Evolutionary conservation across 2,113 vertebrate species (phyloP), one percentile per base, ranked within the genome.

Genomic region (Antidorcas marsupialis): DNA sequence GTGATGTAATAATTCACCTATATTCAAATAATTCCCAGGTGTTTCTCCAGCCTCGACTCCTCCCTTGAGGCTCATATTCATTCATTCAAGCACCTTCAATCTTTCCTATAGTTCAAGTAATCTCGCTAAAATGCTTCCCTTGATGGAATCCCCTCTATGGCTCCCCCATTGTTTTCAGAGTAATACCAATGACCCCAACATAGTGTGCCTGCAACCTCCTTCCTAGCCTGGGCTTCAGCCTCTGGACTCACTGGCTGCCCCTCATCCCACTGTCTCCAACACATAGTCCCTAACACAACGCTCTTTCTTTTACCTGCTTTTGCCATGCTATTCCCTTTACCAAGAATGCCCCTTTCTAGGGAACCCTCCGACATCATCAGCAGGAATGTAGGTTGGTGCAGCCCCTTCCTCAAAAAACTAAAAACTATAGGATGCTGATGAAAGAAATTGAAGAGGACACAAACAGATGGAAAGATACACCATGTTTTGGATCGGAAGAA

Each of bases 241-340:
- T 90, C 36, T 13, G 30, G n/a, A 59, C 23, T 90, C 12, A 12
- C 28, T 7, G 15, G 19, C 62, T 21, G 23, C 7, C 59, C n/a
- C 74, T 87, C 30, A 39, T 0, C 27, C 15, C 11, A 4, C n/a
- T 10, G 5, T 67, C 79, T 43, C 11, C 71, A 86, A 28, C 23
- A 83, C 21, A 15, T 0, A 33, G 10, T 6, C 55, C n/a, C 45
- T 6, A 33, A 2, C 1, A 16, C 28, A 15, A 55, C 0, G 7
- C 23, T 36, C 59, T n/a, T 94, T 47, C 71, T 52, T 27, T 55
- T 45, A 64, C 78, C 50, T 93, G 57, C 47, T 53, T 74, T n/a
- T 53, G 74, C 5, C 39, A 39, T 1, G 17, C 87, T 71, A 43
- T 57, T 53, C 78, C 21, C 23, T 93, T 28, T 30, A 4, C 59